These are phyloP conservation scores for Sparidentex hasta DNA, from an alignment of 2,797 vertebrate genomes.

Conservation along the genomic window DNA sequence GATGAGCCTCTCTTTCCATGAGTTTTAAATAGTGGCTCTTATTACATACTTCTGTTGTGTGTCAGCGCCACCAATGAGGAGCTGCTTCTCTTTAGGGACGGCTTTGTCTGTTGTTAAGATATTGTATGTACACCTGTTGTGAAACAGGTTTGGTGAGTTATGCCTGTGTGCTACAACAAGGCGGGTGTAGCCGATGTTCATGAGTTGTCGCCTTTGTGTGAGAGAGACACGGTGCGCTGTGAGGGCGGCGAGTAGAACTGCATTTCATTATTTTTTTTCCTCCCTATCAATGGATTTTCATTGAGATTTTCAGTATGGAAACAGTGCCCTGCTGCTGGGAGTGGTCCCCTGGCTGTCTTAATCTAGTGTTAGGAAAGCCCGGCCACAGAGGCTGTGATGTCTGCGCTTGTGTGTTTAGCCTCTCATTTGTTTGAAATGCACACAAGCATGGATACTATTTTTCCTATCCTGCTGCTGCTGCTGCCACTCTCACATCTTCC, in stretches of 20 bases:
- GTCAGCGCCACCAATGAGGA: conserved; percentile 10
- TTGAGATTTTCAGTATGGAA: conserved; percentile 46
- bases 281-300: conserved; percentile 18
- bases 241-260: background rate
- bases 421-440: conserved; percentile 40
- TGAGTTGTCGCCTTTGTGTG: conserved; percentile 12
- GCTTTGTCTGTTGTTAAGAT: conserved; percentile 64
- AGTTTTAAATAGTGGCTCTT: conserved; percentile 57
- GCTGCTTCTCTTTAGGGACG: conserved; percentile 27
- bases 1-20: conserved; percentile 44
- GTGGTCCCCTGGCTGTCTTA: conserved; percentile 1
- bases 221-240: conserved; percentile 4
- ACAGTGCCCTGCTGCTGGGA: conserved; percentile 15
- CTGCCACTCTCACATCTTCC: conserved; percentile 59
- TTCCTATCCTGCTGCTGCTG: conserved; percentile 53
- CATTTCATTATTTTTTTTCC: too few relatives aligned
- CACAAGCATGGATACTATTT: conserved; percentile 59
- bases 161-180: background rate
- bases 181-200: conserved; percentile 31
- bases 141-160: conserved; percentile 72
- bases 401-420: conserved; percentile 29
- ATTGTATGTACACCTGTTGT: conserved; percentile 57
- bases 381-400: background rate
- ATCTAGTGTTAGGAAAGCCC: conserved; percentile 19
- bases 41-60: conserved; percentile 45